Evolutionary conservation across 2,797 vertebrate species (phyloP), one percentile per base, ranked within the genome.

Genomic region (Oreochromis mossambicus): DNA sequence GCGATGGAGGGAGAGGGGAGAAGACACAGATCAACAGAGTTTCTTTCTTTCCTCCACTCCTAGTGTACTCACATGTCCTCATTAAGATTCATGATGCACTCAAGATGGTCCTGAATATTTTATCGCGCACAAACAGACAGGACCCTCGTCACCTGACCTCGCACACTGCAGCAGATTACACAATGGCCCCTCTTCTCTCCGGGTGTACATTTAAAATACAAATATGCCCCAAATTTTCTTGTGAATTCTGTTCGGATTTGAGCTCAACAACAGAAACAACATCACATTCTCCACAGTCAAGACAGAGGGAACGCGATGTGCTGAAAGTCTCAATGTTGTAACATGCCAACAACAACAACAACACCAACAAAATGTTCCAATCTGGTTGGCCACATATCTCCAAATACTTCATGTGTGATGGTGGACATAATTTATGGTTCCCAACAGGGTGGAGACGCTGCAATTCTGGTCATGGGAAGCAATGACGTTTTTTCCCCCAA

Each of bases 51-150:
- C 58, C 21, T 85, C 75, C 73, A 70, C 89, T 89, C 89, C 81
- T 84, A 80, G 66, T 24, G 36, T 82, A 75, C 88, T 91, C 84
- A 56, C 84, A 56, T 87, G 86, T 89, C 84, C 2, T 43, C 63
- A 91, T 94, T 92, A 94, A 93, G 88, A 93, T 94, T 94, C 88
- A 93, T 82, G 80, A 91, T 63, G 83, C 83, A 80, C 90, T 89
- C 75, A 82, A 92, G 89, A 90, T 61, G 46, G 32, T n/a, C 41
- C 48, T 87, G 56, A 88, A 88, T 85, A 43, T 80, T 80, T 85
- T 17, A 88, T 58, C 5, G 6, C 8, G 6, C 58, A 63, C 75
- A 80, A 83, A 83, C 55, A 82, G 75, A 86, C 10, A 58, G 29
- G 52, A 79, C 77, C 80, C 87, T 83, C 86, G 77, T 83, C 84